phyloP scores from a whole-genome alignment of 2,888 invertebrate genomes.

The Drosophila lutescens region DNA sequence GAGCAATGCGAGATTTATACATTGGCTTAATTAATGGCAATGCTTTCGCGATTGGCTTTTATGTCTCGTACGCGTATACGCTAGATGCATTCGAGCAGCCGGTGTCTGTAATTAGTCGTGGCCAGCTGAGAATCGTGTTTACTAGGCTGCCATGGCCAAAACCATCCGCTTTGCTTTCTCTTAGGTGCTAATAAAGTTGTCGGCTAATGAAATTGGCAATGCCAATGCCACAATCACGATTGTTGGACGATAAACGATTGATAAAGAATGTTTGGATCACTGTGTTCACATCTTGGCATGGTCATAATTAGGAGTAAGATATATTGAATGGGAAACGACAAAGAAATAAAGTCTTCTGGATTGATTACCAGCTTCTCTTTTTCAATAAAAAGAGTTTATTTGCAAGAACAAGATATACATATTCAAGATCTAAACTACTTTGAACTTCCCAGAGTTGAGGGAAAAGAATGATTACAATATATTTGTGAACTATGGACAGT shows the following conservation, averaged over 20 bases:
- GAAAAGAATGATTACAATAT: too few species aligned
- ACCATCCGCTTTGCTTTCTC: slow-evolving; percentile 11
- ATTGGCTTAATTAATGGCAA: slow-evolving; percentile 64
- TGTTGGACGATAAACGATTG: slow-evolving; percentile 22
- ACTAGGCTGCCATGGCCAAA: slow-evolving; percentile 26
- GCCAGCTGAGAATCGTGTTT: slow-evolving; percentile 21
- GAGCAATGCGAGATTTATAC: slow-evolving; percentile 58
- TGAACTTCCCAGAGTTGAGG: too few species aligned
- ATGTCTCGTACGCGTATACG: slow-evolving; percentile 41
- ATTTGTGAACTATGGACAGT: too few species aligned
- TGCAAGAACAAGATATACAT: too few species aligned
- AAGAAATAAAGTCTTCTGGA: not conserved
- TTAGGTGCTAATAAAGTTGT: slow-evolving; percentile 58
- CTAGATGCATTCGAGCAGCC: slow-evolving; percentile 29
- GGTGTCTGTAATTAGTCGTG: slow-evolving; percentile 45
- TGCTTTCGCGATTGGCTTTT: slow-evolving; percentile 54
- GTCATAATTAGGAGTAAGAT: not conserved
- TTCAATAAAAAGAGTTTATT: too few species aligned
- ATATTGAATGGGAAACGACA: not conserved
- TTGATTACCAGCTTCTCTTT: not conserved
- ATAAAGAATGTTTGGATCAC: slow-evolving; percentile 20
- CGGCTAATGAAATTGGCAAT: slow-evolving; percentile 62
- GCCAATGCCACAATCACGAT: slow-evolving; percentile 34
- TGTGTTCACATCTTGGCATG: not conserved
- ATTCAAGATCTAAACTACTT: too few species aligned